phyloP scores from a whole-genome alignment of 2,888 invertebrate species.

The Drosophila mayaguana region DNA sequence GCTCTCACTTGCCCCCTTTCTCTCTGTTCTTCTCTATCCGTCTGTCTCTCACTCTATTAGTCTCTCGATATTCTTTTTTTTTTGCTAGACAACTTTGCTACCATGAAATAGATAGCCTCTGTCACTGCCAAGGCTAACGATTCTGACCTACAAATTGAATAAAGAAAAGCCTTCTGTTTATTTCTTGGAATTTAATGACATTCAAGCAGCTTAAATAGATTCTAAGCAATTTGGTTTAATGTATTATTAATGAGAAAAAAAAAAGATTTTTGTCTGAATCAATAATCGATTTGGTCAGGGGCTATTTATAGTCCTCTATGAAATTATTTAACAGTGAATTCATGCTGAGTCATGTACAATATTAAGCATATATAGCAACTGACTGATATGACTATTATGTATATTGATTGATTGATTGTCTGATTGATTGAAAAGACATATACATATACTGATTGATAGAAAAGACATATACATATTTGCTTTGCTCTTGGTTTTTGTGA shows the following conservation, averaged over 20 bases:
- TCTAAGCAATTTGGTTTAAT: constrained; percentile 5
- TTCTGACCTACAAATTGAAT: constrained; percentile 18
- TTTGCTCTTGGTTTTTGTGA: too few species aligned
- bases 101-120: constrained; percentile 37
- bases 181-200: constrained; percentile 22
- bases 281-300: neutral
- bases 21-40: neutral
- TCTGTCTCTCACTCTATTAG: neutral
- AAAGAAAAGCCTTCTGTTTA: constrained; percentile 1
- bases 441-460: neutral
- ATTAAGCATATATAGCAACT: neutral
- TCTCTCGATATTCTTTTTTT: neutral
- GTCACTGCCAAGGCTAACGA: constrained; percentile 46
- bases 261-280: neutral
- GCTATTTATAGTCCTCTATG: neutral
- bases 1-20: neutral
- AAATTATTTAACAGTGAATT: neutral
- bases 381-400: neutral
- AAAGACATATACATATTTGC: too few species aligned
- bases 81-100: constrained; percentile 25
- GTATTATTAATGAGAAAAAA: constrained; percentile 2
- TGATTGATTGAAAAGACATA: neutral
- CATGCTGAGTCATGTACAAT: neutral
- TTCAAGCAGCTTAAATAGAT: constrained; percentile 17
- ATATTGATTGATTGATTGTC: neutral